phyloP scores from a whole-genome alignment of 1,140 invertebrate species.

The Panagrolaimus sp. region DNA sequence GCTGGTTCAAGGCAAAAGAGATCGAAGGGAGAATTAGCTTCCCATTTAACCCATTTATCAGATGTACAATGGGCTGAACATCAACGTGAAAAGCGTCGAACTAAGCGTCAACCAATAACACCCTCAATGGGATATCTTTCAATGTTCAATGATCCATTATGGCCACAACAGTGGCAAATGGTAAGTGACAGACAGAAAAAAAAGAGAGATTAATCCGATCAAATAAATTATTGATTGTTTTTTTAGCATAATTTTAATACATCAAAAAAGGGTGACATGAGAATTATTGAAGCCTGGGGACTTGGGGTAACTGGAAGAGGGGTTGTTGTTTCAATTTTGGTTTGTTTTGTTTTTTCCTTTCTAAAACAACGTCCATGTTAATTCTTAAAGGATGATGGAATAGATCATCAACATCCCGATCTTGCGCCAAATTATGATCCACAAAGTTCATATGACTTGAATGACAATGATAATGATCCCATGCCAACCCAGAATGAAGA shows the following conservation, averaged over 20 bases:
- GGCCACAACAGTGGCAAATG: slow-evolving; percentile 91
- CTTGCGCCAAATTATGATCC: slow-evolving; percentile 57
- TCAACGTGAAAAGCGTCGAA: slow-evolving; percentile 75
- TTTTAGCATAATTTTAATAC: slow-evolving; percentile 12
- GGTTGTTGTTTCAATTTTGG: slow-evolving; percentile 62
- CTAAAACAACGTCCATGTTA: too few species aligned
- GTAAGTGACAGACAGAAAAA: slow-evolving; percentile 64
- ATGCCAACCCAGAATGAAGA: slow-evolving; percentile 58
- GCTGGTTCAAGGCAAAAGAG: slow-evolving; percentile 50
- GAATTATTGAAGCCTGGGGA: slow-evolving; percentile 62
- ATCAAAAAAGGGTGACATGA: slow-evolving; percentile 59
- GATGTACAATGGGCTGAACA: slow-evolving; percentile 86
- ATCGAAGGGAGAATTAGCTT: slow-evolving; percentile 32
- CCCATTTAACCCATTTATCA: neutral
- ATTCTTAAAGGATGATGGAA: slow-evolving; percentile 60
- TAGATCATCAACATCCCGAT: slow-evolving; percentile 56
- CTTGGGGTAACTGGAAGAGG: slow-evolving; percentile 61
- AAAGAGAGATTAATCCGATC: neutral
- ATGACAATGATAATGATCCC: slow-evolving; percentile 60
- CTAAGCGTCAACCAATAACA: slow-evolving; percentile 65
- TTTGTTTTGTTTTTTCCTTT: too few species aligned
- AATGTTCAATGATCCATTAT: slow-evolving; percentile 79
- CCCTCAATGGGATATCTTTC: slow-evolving; percentile 18
- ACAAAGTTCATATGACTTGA: slow-evolving; percentile 60
- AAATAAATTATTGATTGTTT: neutral